Percentiles rank a stretch among this genome's conserved stretches.
These are phyloP conservation scores for Neoscelio sp. DNA, from an alignment of 2,888 invertebrate genomes.

Conservation along the genomic window DNA sequence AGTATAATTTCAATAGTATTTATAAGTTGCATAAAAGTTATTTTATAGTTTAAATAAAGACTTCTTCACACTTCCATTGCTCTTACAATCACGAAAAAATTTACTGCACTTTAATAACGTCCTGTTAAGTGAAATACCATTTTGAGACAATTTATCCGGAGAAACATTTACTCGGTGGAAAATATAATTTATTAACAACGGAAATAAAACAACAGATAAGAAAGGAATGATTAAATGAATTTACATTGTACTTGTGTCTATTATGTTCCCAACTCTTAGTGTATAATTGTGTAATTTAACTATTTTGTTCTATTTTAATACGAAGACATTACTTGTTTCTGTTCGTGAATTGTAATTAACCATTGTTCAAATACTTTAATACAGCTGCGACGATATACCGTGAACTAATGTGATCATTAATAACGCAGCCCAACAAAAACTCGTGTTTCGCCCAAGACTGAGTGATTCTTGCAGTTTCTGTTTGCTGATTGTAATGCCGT, in stretches of 20 bases:
- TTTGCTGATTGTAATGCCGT: no score
- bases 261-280: not conserved
- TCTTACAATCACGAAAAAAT: slow-evolving; percentile 4
- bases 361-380: slow-evolving; percentile 10
- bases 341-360: slow-evolving; percentile 11
- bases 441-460: no score
- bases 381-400: not conserved
- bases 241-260: not conserved
- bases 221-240: slow-evolving; percentile 7
- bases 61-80: not conserved
- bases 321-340: slow-evolving; percentile 24
- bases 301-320: not conserved
- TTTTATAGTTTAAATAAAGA: slow-evolving; percentile 3
- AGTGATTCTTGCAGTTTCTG: no score
- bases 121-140: not conserved
- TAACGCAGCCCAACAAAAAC: no score
- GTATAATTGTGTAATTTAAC: not conserved
- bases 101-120: slow-evolving; percentile 3
- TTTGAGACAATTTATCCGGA: not conserved
- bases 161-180: not conserved
- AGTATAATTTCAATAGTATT: not conserved
- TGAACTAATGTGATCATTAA: not conserved
- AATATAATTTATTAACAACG: slow-evolving; percentile 3
- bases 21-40: not conserved
- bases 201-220: not conserved